Percentiles rank a stretch among this genome's conserved stretches.
Evolutionary conservation across 2,888 invertebrate genomes (phyloP).

Genomic region (Diploptera punctata): DNA sequence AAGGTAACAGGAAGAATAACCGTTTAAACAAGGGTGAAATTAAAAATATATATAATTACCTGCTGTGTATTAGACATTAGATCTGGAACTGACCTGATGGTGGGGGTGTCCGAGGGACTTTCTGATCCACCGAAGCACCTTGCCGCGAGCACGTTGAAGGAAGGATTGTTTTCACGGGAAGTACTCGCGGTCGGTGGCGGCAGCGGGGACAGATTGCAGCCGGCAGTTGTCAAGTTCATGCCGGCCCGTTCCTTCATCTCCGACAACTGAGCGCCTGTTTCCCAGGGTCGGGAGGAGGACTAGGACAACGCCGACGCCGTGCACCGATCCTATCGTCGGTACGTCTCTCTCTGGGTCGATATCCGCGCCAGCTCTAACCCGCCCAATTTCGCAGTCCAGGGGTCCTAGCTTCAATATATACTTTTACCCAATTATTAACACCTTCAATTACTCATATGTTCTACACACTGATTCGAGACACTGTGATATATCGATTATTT

Average conservation of each 20-base stretch:
- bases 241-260: conserved; percentile 40
- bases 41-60: no score
- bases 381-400: no score
- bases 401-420: no score
- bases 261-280: conserved; percentile 35
- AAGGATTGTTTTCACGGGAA: conserved; percentile 50
- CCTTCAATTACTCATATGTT: no score
- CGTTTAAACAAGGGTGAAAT: no score
- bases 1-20: no score
- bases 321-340: neutral
- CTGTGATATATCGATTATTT: no score
- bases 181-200: neutral
- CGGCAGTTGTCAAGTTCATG: neutral
- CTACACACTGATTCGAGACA: no score
- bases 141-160: conserved; percentile 56
- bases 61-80: no score
- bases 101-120: conserved; percentile 45
- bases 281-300: conserved; percentile 25
- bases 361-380: no score
- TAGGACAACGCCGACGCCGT: conserved; percentile 26
- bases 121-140: conserved; percentile 57
- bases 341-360: neutral
- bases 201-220: conserved; percentile 14
- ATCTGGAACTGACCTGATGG: conserved; percentile 52
- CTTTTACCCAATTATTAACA: no score